Conservation (phyloP, 2,113 vertebrate genomes). For the Alligator mississippiensis region DNA sequence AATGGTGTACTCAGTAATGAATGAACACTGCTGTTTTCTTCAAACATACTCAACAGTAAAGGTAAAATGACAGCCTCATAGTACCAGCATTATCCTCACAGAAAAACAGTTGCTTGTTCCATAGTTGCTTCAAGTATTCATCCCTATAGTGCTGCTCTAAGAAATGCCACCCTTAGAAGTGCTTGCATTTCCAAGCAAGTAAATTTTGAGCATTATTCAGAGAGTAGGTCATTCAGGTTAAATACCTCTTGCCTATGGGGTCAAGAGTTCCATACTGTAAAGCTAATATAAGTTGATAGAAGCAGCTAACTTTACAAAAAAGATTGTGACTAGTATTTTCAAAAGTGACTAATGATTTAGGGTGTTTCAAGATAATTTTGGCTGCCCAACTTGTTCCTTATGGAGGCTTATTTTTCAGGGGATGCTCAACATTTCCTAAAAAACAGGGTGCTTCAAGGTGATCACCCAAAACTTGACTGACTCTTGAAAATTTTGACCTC, state of each 20-base stretch:
- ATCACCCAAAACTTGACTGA: not conserved
- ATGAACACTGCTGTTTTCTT: not conserved
- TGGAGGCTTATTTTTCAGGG: not conserved
- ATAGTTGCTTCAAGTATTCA: not conserved
- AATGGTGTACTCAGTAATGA: not conserved
- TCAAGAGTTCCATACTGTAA: not conserved
- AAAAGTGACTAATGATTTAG: not conserved
- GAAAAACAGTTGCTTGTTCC: not conserved
- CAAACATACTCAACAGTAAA: too few relatives aligned
- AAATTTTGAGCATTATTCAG: not conserved
- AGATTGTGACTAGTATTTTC: not conserved
- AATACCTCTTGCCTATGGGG: not conserved
- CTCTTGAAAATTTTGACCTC: not conserved
- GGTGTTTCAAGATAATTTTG: not conserved
- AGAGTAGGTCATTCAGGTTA: not conserved
- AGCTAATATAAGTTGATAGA: not conserved
- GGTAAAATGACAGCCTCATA: not conserved
- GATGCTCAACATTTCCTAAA: rapidly evolving
- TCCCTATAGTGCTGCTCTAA: not conserved
- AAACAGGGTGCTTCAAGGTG: not conserved
- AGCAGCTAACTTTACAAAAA: not conserved
- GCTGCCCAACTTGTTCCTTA: not conserved
- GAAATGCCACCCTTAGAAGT: not conserved
- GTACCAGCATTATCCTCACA: not conserved
- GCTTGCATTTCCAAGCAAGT: not conserved